A percentile compares a stretch with the other conserved stretches of the same genome.
phyloP scores from a whole-genome alignment of 2,113 vertebrate species.

The Electrona antarctica region DNA sequence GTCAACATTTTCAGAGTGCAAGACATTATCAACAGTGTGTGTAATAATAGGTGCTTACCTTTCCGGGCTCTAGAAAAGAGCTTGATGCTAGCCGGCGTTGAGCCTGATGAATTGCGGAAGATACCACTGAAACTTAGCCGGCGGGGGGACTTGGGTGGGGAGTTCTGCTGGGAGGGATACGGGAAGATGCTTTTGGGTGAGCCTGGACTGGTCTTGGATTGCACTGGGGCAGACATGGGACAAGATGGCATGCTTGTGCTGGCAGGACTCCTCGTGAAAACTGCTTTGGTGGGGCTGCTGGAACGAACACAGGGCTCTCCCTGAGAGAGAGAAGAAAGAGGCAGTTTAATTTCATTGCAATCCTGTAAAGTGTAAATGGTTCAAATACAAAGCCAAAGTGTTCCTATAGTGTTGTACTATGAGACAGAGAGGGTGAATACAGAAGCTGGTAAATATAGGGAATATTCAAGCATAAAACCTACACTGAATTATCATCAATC shows the following conservation, averaged over 20 bases:
- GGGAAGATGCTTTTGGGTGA: constrained; percentile 91
- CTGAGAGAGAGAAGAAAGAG: constrained; percentile 70
- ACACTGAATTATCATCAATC: background rate
- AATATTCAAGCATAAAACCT: too few relatives aligned
- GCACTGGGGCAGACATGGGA: constrained; percentile 85
- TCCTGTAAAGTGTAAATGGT: background rate
- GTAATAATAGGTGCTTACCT: constrained; percentile 81
- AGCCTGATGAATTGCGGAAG: constrained; percentile 89
- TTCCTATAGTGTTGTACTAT: background rate
- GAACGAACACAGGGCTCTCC: constrained; percentile 80
- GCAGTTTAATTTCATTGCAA: constrained; percentile 3
- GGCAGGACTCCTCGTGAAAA: constrained; percentile 79
- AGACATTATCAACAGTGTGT: background rate
- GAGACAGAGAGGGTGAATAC: constrained; percentile 1
- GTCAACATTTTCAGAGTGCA: background rate
- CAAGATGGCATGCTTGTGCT: constrained; percentile 77
- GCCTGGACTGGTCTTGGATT: constrained; percentile 80
- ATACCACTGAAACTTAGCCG: constrained; percentile 96
- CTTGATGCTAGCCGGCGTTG: constrained; percentile 85
- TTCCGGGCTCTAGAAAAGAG: constrained; percentile 94
- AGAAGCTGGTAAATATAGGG: background rate
- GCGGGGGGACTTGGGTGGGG: constrained; percentile 91
- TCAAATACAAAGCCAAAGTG: too few relatives aligned
- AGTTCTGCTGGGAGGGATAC: constrained; percentile 85
- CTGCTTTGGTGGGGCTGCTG: constrained; percentile 83